Conservation (phyloP, 2,888 invertebrate species). For the Drosophila peninsularis region DNA sequence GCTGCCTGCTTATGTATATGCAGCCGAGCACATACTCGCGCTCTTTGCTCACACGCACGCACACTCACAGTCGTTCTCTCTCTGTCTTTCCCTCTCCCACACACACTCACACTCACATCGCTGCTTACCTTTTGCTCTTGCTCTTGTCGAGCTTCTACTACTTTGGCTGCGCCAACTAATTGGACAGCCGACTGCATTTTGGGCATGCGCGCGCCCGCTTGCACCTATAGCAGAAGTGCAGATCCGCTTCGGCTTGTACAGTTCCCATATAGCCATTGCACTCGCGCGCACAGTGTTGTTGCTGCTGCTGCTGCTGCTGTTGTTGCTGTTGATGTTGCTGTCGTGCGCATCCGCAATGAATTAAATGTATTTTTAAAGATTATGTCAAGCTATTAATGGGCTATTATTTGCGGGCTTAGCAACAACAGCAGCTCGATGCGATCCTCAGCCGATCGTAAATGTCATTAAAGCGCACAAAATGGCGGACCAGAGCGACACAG, state of each 20-base stretch:
- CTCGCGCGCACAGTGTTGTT: conserved; percentile 23
- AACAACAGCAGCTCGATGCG: not conserved
- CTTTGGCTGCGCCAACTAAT: conserved; percentile 61
- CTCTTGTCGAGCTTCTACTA: conserved; percentile 29
- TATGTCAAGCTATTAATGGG: conserved; percentile 58
- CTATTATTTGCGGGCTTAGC: conserved; percentile 48
- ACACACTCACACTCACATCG: conserved; percentile 6
- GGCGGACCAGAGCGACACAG: conserved; percentile 41
- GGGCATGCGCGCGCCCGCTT: conserved; percentile 55
- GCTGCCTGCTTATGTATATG: conserved; percentile 37
- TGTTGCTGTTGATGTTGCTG: not conserved
- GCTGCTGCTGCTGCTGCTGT: not conserved
- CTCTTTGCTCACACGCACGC: conserved; percentile 34
- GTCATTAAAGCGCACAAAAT: conserved; percentile 60
- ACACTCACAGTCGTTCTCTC: conserved; percentile 11
- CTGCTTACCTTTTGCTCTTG: conserved; percentile 40
- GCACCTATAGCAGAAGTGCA: conserved; percentile 35
- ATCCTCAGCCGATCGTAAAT: conserved; percentile 23
- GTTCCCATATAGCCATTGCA: conserved; percentile 47
- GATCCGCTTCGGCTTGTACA: conserved; percentile 28
- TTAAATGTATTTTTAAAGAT: conserved; percentile 62
- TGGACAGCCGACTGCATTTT: conserved; percentile 59
- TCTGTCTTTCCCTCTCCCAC: not conserved
- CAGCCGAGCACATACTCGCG: conserved; percentile 17
- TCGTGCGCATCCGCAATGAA: conserved; percentile 54